Base-by-base conservation (phyloP, 2,888 invertebrate genomes). In the Muscina levida region DNA sequence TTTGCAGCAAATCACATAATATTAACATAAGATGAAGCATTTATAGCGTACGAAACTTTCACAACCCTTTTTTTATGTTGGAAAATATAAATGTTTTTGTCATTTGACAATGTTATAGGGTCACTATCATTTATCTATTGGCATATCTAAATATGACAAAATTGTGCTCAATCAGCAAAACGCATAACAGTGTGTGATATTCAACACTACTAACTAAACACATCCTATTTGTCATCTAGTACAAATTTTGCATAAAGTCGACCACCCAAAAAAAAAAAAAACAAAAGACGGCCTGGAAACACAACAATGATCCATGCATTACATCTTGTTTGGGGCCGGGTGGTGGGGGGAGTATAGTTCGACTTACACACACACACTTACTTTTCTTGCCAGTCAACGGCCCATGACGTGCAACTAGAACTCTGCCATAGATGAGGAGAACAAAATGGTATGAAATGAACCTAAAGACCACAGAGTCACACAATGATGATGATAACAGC, bases 191-290 rank as follows among this genome's bases (percentile, higher is more conserved):
- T 13, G 17, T 26, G n/a, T 42, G 22, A 26, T 48, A 48, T 8
- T 68, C 5, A 37, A 31, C 26, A 65, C 53, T 56, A 31, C 37
- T 62, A 56, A 31, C 37, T 62, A 56, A 62, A 68, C 22, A 75
- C 67, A 75, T 85, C 85, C 89, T 86, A 88, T 89, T 89, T 89
- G 88, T 88, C 88, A 89, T 89, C 86, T 88, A 86, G 86, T 87
- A 85, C 88, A 86, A 87, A 89, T 89, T 89, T n/a, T 89, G 86
- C 88, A 89, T 89, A 89, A 87, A 85, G 56, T 79, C 19, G 24
- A 75, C 19, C 75, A 46, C 72, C 79, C 75, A 5, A 22, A 42
- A 42, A 42, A 39, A 10, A 37, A 15, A 11, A 17, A 11, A 10
- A 51, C 5, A 3, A 70, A 56, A 70, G 65, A 5, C 44, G n/a